Base-by-base conservation (phyloP, 2,113 vertebrate genomes). In the Gallinago undulata region DNA sequence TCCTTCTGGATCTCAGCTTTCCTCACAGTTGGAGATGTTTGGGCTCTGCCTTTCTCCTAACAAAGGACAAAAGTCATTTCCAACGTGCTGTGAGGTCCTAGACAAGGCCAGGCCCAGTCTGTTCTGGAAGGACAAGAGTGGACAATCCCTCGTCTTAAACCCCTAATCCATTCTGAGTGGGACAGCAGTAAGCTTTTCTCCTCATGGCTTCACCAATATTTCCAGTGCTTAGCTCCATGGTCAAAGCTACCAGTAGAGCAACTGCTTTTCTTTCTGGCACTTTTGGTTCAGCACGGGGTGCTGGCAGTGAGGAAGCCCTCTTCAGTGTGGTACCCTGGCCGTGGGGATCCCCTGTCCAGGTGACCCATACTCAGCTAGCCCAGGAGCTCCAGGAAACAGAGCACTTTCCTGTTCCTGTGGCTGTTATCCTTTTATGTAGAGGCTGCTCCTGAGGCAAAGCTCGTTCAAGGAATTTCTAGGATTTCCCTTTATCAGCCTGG, bases 1-100 rank as follows among this genome's bases (percentile, higher is more conserved):
- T 96, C 94, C 92, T 96, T 95, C 90, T 95, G 95, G 53, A 89
- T 96, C 84, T 96, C 77, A 66, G 66, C 50, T 93, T 94, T 91
- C 50, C 69, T 94, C 80, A 18, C 86, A 76, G 83, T 92, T 69
- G 80, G 83, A 81, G 60, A 62, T 0, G 4, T 84, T 86, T 90
- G 64, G 76, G 68, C 27, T 96, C 63, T 78, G 48, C 22, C 22
- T 64, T 39, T 78, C 78, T 82, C 35, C 51, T 43, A 68, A 51
- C 57, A 86, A 51, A 87, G 79, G 90, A 64, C 80, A 87, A 79
- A 79, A 93, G 45, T 19, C 43, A 78, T 70, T 66, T 92, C 30
- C 78, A 78, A 16, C 1, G 1, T 56, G 43, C 48, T 86, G 72
- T 59, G 76, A 84, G 64, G 56, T 81, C 64, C 64, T 53, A 47